phyloP scores from a whole-genome alignment of 2,888 invertebrate species.

The Liopterus haemorrhoidalis region DNA sequence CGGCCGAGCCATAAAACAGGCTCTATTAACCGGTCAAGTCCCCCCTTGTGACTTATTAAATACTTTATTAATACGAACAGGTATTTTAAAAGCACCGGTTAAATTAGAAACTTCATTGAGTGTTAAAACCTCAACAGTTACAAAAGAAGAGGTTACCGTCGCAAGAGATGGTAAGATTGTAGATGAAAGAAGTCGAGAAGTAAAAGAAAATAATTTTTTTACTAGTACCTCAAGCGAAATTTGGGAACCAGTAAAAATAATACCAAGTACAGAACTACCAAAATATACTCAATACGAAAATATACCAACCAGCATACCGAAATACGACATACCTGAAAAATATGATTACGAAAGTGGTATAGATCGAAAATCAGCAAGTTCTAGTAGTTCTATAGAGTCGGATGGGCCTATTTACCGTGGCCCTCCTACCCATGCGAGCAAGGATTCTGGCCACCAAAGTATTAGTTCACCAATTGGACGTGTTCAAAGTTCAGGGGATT shows the following conservation, averaged over 20 bases:
- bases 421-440: slow-evolving; percentile 35
- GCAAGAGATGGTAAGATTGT: slow-evolving; percentile 60
- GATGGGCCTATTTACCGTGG: slow-evolving; percentile 32
- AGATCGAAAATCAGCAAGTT: slow-evolving; percentile 41
- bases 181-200: slow-evolving; percentile 64
- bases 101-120: slow-evolving; percentile 65
- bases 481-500: slow-evolving; percentile 44
- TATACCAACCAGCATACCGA: slow-evolving; percentile 19
- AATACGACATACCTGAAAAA: slow-evolving; percentile 38
- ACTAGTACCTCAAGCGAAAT: slow-evolving; percentile 61
- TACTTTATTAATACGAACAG: slow-evolving; percentile 60
- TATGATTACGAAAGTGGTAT: slow-evolving; percentile 43
- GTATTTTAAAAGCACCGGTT: slow-evolving; percentile 60
- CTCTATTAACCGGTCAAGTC: slow-evolving; percentile 62
- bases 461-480: slow-evolving; percentile 40
- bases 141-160: slow-evolving; percentile 65
- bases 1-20: slow-evolving; percentile 61
- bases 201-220: slow-evolving; percentile 65
- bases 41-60: slow-evolving; percentile 67
- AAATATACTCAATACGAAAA: too few species aligned
- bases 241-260: slow-evolving; percentile 54
- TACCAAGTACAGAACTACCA: slow-evolving; percentile 41
- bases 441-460: slow-evolving; percentile 44
- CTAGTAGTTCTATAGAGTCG: slow-evolving; percentile 45
- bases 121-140: slow-evolving; percentile 64